phyloP scores from a whole-genome alignment of 2,888 invertebrate species.

The Euzophera pinguis region DNA sequence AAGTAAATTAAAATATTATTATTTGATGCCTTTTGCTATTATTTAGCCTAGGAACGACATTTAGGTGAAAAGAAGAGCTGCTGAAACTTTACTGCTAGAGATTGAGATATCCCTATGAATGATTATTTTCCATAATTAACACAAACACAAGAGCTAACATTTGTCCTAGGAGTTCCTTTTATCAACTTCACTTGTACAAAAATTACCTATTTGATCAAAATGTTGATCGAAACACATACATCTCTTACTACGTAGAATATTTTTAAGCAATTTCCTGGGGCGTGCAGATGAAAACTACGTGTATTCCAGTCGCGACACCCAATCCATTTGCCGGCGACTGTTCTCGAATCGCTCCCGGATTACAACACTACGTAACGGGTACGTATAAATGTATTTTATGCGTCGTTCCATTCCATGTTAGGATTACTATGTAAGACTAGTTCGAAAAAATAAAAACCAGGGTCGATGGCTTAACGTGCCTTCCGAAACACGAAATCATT shows the following conservation, averaged over 20 bases:
- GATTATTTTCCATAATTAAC: too few species aligned
- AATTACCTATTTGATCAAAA: not conserved
- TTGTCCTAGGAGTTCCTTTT: too few species aligned
- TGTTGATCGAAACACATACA: not conserved
- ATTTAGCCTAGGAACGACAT: too few species aligned
- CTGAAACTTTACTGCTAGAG: too few species aligned
- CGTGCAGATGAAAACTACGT: conserved; percentile 21
- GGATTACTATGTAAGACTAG: not conserved
- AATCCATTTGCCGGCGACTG: conserved; percentile 36
- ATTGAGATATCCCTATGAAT: too few species aligned
- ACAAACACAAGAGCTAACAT: too few species aligned
- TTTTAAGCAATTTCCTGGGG: conserved; percentile 5
- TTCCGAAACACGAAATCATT: too few species aligned
- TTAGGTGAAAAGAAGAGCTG: too few species aligned
- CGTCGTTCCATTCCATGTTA: not conserved
- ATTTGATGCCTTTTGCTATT: too few species aligned
- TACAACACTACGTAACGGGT: conserved; percentile 5
- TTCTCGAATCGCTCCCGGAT: conserved; percentile 17
- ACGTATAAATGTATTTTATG: not conserved
- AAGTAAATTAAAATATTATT: too few species aligned
- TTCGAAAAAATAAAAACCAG: not conserved
- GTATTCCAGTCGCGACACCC: conserved; percentile 35
- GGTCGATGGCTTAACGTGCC: too few species aligned
- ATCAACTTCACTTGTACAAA: too few species aligned
- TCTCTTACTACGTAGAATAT: not conserved